Percentiles rank a stretch among this genome's conserved stretches.
Conservation (phyloP, 2,797 vertebrate genomes). For the Catharus ustulatus region DNA sequence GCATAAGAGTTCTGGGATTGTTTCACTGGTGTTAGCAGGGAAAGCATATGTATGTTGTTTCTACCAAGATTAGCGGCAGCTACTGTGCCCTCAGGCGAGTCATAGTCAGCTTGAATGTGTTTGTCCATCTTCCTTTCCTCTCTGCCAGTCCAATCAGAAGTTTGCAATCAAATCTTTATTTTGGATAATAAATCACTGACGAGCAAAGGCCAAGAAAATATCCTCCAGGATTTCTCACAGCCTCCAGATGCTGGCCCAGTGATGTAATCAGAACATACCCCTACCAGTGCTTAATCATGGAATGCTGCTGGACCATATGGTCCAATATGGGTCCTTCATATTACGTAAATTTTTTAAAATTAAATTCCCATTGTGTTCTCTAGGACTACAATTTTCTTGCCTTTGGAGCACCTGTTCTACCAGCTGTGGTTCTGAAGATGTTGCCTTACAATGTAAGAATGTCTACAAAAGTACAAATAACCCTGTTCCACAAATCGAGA, state of each 20-base stretch:
- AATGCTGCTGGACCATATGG: neutral
- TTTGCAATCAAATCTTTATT: slow-evolving; percentile 7
- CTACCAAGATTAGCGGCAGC: neutral
- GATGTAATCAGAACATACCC: neutral
- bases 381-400: neutral
- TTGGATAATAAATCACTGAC: neutral
- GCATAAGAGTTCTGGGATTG: neutral
- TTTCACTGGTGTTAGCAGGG: neutral
- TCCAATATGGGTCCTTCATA: neutral
- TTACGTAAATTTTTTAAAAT: neutral
- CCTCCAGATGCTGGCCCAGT: neutral
- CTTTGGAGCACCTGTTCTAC: neutral
- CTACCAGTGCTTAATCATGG: neutral
- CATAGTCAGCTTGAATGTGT: neutral
- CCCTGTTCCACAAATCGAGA: neutral
- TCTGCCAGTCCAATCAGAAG: neutral
- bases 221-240: neutral
- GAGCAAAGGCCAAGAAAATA: slow-evolving; percentile 14
- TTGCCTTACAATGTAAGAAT: neutral
- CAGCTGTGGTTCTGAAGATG: neutral
- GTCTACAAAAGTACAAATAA: neutral
- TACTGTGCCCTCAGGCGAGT: neutral
- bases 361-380: neutral
- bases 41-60: neutral
- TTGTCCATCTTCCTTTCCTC: neutral